phyloP scores from a whole-genome alignment of 2,113 vertebrate genomes.

The Nibea coibor region DNA sequence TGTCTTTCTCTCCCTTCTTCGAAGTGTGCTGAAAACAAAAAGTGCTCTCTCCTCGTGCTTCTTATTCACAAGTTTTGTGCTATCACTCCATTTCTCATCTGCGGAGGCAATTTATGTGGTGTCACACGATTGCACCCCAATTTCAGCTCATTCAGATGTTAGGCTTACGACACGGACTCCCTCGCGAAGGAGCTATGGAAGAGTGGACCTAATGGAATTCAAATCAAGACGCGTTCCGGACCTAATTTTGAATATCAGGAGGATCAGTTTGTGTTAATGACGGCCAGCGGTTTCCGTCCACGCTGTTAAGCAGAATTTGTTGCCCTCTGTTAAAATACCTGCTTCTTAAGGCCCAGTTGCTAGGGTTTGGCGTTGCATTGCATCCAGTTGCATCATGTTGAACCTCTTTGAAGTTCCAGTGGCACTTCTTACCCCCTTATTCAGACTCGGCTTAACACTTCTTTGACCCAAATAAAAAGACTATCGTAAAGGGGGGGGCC shows the following conservation, averaged over 20 bases:
- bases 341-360: constrained; percentile 68
- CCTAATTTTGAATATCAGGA: constrained; percentile 70
- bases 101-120: constrained; percentile 69
- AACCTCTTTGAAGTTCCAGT: constrained; percentile 79
- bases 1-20: constrained; percentile 27
- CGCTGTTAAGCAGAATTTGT: constrained; percentile 60
- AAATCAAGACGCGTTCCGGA: constrained; percentile 65
- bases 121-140: constrained; percentile 75
- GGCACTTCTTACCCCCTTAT: constrained; percentile 76
- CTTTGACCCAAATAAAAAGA: constrained; percentile 76
- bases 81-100: constrained; percentile 73
- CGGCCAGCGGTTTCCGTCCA: constrained; percentile 61
- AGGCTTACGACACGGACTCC: constrained; percentile 57
- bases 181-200: constrained; percentile 51
- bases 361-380: constrained; percentile 68
- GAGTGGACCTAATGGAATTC: constrained; percentile 62
- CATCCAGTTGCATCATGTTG: constrained; percentile 77
- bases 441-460: constrained; percentile 62
- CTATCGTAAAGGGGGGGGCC: constrained; percentile 26
- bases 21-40: constrained; percentile 42
- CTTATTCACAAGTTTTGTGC: constrained; percentile 67
- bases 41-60: constrained; percentile 37
- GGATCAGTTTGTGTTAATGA: constrained; percentile 69
- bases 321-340: constrained; percentile 73
- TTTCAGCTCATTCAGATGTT: constrained; percentile 75